Evolutionary conservation across 2,888 invertebrate species (phyloP).

Genomic region (Lysandra bellargus): DNA sequence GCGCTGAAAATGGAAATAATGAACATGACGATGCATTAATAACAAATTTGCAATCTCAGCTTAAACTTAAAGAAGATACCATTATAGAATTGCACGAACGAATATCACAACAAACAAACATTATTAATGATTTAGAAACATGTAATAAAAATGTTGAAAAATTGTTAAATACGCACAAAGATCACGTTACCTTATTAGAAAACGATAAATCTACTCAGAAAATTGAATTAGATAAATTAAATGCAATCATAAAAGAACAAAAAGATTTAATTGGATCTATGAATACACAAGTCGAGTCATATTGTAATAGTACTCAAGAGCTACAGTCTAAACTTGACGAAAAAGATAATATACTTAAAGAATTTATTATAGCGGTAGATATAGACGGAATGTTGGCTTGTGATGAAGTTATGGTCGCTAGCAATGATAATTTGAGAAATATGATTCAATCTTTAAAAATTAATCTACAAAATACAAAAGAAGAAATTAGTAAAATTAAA

Average conservation of each 20-base stretch:
- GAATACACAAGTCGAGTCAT: conserved; percentile 58
- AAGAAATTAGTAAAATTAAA: conserved; percentile 58
- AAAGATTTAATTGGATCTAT: conserved; percentile 52
- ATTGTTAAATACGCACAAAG: conserved; percentile 50
- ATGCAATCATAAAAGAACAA: conserved; percentile 57
- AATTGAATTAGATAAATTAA: conserved; percentile 57
- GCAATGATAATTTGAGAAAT: conserved; percentile 68
- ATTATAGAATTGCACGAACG: conserved; percentile 57
- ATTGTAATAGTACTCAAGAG: conserved; percentile 58
- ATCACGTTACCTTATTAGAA: conserved; percentile 52
- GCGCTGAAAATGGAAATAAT: conserved; percentile 38
- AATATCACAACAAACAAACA: conserved; percentile 53
- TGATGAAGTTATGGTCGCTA: conserved; percentile 63
- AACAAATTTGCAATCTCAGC: conserved; percentile 52
- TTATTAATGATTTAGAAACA: conserved; percentile 55
- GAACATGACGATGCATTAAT: conserved; percentile 38
- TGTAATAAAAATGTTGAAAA: conserved; percentile 52
- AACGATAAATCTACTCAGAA: conserved; percentile 57
- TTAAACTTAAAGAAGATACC: conserved; percentile 51
- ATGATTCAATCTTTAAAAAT: conserved; percentile 61
- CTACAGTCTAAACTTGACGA: conserved; percentile 56
- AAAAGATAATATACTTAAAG: conserved; percentile 48
- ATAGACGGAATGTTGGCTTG: conserved; percentile 60
- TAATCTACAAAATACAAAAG: conserved; percentile 53
- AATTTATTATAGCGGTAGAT: conserved; percentile 50